Conservation (phyloP, 1,140 invertebrate species). For the Drosophila bipectinata region DNA sequence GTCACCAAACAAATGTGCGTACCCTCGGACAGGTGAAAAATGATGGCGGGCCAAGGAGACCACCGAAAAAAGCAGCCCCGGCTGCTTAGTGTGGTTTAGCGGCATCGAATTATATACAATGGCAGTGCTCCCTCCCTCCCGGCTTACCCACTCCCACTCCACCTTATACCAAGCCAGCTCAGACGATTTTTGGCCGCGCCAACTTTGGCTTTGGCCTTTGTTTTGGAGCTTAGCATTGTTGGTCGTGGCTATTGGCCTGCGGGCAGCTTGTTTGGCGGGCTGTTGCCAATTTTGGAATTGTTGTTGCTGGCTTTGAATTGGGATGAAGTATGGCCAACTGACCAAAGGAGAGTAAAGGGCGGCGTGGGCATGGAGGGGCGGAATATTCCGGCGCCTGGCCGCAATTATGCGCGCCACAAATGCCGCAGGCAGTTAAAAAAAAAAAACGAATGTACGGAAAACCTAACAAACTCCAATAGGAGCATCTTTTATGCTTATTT, state of each 20-base stretch:
- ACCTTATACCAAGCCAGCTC: not conserved
- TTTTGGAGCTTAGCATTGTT: conserved; percentile 71
- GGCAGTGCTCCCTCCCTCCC: conserved; percentile 1
- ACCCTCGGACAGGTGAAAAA: conserved; percentile 55
- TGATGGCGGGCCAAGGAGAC: conserved; percentile 18
- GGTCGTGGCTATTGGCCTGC: conserved; percentile 58
- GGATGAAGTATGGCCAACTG: conserved; percentile 40
- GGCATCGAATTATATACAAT: conserved; percentile 74
- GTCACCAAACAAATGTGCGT: conserved; percentile 48
- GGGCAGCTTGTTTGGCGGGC: conserved; percentile 56
- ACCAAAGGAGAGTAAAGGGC: not conserved
- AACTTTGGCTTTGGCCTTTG: conserved; percentile 68
- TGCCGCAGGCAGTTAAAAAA: conserved; percentile 56
- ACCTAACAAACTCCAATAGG: conserved; percentile 49
- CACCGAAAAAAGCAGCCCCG: conserved; percentile 29
- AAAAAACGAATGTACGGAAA: conserved; percentile 23
- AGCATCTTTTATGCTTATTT: too few relatives aligned
- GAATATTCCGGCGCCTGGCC: conserved; percentile 47
- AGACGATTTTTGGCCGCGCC: conserved; percentile 28
- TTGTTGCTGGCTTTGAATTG: conserved; percentile 44
- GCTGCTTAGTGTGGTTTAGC: conserved; percentile 69
- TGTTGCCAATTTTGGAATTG: conserved; percentile 57
- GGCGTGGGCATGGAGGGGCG: not conserved
- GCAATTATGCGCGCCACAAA: conserved; percentile 75
- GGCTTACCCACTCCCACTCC: not conserved